Conservation (phyloP, 2,797 vertebrate genomes). For the Myotis pilosus region DNA sequence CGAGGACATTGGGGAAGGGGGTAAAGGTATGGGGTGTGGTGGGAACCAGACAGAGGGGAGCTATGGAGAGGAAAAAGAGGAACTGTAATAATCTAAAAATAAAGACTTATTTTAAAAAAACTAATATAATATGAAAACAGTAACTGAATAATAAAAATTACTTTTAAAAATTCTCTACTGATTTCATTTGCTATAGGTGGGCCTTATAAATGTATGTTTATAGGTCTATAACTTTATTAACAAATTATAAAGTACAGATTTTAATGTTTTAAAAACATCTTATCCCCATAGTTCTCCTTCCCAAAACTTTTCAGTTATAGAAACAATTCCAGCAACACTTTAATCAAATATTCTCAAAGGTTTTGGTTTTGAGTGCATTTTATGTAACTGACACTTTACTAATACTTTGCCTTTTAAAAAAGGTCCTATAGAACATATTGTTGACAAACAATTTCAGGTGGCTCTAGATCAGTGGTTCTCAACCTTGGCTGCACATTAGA, state of each 20-base stretch:
- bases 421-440: background rate
- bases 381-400: background rate
- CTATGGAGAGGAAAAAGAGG: no score
- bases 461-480: background rate
- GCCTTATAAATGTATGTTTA: background rate
- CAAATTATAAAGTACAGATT: background rate
- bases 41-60: no score
- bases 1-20: no score
- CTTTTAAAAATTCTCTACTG: background rate
- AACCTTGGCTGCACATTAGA: no score
- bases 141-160: no score
- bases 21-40: no score
- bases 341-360: background rate
- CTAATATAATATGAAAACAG: no score
- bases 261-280: background rate
- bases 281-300: background rate
- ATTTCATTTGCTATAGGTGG: background rate
- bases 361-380: background rate
- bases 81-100: no score
- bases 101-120: no score
- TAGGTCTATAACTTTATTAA: background rate
- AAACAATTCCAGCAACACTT: background rate
- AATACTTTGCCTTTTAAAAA: slow-evolving; percentile 12
- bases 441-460: background rate
- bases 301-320: background rate